Evolutionary conservation across 2,797 vertebrate genomes (phyloP).

Genomic region (Pristis pectinata): DNA sequence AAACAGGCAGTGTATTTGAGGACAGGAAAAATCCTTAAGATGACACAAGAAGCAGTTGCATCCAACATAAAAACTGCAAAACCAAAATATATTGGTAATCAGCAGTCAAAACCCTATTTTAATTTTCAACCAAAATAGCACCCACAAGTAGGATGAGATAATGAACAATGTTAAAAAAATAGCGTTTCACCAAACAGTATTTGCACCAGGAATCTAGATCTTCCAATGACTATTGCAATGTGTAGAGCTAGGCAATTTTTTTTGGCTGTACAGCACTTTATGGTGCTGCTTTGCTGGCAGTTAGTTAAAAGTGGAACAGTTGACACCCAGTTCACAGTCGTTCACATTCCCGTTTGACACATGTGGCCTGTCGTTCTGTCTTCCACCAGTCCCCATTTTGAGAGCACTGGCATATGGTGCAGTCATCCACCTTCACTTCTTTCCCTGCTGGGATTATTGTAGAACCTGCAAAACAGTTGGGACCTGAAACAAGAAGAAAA

Average conservation of each 20-base stretch:
- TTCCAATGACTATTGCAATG: constrained; percentile 11
- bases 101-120: constrained; percentile 7
- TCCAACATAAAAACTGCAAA: neutral
- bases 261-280: neutral
- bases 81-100: neutral
- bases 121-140: constrained; percentile 26
- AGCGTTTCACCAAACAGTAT: constrained; percentile 29
- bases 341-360: constrained; percentile 94
- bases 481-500: constrained; percentile 65
- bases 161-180: constrained; percentile 31
- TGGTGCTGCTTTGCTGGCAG: constrained; percentile 33
- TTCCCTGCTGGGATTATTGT: constrained; percentile 98
- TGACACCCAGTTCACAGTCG: constrained; percentile 48
- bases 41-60: constrained; percentile 25
- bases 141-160: neutral
- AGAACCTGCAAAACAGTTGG: constrained; percentile 98
- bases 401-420: constrained; percentile 95
- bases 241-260: constrained; percentile 23
- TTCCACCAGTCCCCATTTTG: constrained; percentile 99
- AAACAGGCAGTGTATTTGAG: neutral
- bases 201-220: constrained; percentile 11
- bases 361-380: constrained; percentile 71
- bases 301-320: neutral
- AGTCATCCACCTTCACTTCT: constrained; percentile 99
- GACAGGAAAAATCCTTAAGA: neutral